Evolutionary conservation across 2,888 invertebrate genomes (phyloP), one percentile per base, ranked within the genome.

Genomic region (Lymantria monacha): DNA sequence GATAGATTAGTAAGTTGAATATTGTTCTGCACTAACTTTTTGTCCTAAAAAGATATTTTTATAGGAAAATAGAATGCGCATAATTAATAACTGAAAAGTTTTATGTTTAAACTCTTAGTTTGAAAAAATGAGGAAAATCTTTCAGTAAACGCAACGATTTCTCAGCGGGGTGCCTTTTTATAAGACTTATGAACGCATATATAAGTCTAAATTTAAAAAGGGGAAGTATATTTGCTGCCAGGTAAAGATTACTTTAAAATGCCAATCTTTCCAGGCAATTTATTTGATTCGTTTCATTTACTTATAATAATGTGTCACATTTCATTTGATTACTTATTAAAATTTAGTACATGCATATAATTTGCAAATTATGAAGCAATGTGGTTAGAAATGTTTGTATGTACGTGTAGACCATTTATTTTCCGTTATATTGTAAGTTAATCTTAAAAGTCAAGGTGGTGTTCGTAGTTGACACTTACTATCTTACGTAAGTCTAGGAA

Each of bases 51-150:
- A 22, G 22, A 3, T 2, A 22, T 22, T 22, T 22, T 5, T 22
- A 22, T 22, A 66, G 36, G 61, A 65, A 64, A 52, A 67, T 64
- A 60, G 63, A 66, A 63, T 22, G 58, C 60, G 55, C 54, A 62
- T 66, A 75, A 76, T 70, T 71, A 71, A 76, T 77, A 61, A 67
- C 64, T 42, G 51, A 62, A 59, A 22, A 51, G 65, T 59, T 63
- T 63, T 63, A 61, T 65, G 66, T 69, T 70, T 69, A 67, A 58
- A 49, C 53, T 42, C 44, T 51, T 54, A 48, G 51, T 59, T 68
- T 63, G 64, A 70, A 55, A 56, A 65, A 69, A 64, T 61, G 61
- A 55, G 57, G 42, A 44, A 49, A 42, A 53, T 57, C 5, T 22
- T 61, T 57, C 44, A 46, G 37, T 51, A 46, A 60, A 63, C 51